Percentiles rank a stretch among this genome's conserved stretches.
phyloP scores from a whole-genome alignment of 2,113 vertebrate genomes.

The Platycercus adscitus region DNA sequence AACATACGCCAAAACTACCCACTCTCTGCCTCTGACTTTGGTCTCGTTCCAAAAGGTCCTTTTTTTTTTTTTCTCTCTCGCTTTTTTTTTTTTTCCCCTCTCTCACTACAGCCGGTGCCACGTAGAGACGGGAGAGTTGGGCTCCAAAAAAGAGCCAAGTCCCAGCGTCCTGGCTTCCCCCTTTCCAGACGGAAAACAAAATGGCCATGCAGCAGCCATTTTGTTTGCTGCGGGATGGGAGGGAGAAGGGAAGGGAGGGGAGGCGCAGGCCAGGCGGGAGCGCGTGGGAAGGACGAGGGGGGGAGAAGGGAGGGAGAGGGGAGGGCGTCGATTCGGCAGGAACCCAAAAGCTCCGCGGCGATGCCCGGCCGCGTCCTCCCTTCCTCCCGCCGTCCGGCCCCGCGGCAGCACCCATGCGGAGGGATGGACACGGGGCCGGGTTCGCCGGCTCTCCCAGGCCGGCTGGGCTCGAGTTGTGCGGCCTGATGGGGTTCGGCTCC shows the following conservation, averaged over 20 bases:
- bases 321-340: conserved; percentile 37
- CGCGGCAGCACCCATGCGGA: accelerated
- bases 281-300: not conserved
- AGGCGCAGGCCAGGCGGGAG: conserved; percentile 1
- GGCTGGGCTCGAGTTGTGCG: accelerated
- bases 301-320: not conserved
- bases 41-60: conserved; percentile 60
- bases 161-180: conserved; percentile 49
- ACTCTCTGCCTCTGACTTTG: conserved; percentile 64
- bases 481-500: not conserved
- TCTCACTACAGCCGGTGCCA: conserved; percentile 61
- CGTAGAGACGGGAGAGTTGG: conserved; percentile 52
- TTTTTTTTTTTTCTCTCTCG: conserved; percentile 10
- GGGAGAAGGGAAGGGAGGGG: conserved; percentile 60
- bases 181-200: conserved; percentile 60
- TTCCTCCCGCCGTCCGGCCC: not conserved
- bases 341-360: conserved; percentile 21
- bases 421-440: not conserved
- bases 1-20: conserved; percentile 69
- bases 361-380: conserved; percentile 9
- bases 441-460: not conserved
- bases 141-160: conserved; percentile 60
- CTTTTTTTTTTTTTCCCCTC: not conserved
- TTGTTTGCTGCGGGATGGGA: conserved; percentile 62
- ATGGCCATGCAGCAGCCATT: conserved; percentile 74